Conservation (phyloP, 2,797 vertebrate species). For the Amniataba percoides region DNA sequence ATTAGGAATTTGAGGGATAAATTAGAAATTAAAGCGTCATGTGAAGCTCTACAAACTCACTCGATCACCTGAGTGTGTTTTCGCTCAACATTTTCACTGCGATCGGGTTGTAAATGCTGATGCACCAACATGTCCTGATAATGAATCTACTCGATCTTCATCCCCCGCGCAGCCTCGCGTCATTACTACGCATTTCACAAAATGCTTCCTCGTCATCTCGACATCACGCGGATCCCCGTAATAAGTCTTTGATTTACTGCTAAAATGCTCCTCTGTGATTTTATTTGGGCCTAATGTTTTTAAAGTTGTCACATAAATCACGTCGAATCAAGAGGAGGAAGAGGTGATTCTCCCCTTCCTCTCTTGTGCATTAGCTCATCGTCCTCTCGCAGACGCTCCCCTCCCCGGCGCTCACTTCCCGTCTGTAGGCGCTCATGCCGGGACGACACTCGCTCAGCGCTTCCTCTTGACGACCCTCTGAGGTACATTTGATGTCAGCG, state of each 20-base stretch:
- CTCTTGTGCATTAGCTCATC: constrained; percentile 78
- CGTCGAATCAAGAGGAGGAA: constrained; percentile 67
- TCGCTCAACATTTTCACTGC: constrained; percentile 18
- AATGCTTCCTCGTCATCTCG: constrained; percentile 47
- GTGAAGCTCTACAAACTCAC: background rate
- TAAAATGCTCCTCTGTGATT: constrained; percentile 68
- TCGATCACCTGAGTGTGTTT: background rate
- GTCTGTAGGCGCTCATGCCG: constrained; percentile 71
- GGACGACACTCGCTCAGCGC: constrained; percentile 68
- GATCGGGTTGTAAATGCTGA: constrained; percentile 46
- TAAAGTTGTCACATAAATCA: constrained; percentile 81
- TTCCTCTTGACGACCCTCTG: constrained; percentile 83
- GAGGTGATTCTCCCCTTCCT: constrained; percentile 65
- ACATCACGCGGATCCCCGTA: constrained; percentile 56
- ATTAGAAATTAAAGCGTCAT: constrained; percentile 6
- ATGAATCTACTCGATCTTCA: constrained; percentile 60
- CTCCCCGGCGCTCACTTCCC: constrained; percentile 70
- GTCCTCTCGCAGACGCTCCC: constrained; percentile 64
- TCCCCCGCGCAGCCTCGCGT: constrained; percentile 33
- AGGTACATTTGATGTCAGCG: constrained; percentile 82
- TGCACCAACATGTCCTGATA: constrained; percentile 38
- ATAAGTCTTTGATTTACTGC: constrained; percentile 75
- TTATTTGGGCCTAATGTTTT: constrained; percentile 79
- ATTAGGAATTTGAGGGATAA: background rate
- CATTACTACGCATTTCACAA: constrained; percentile 35